Conservation (phyloP, 2,888 invertebrate species). For the Scaptomyza reducta region DNA sequence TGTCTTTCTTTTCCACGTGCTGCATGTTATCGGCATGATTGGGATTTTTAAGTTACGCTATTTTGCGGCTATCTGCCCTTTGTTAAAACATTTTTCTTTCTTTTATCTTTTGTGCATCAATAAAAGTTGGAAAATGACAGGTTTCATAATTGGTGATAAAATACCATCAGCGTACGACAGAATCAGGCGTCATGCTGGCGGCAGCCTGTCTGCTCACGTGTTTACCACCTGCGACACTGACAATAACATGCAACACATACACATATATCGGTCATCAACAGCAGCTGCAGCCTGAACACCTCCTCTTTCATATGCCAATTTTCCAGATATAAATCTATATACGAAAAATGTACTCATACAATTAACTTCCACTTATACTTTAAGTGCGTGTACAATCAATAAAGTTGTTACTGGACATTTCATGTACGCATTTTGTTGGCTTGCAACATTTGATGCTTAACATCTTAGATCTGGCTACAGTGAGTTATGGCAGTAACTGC, state of each 20-base stretch:
- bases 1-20: constrained; percentile 35
- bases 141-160: constrained; percentile 76
- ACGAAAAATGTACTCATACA: constrained; percentile 30
- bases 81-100: constrained; percentile 33
- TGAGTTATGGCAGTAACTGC: constrained; percentile 31
- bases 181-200: constrained; percentile 13
- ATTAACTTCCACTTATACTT: constrained; percentile 18
- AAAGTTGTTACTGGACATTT: constrained; percentile 59
- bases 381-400: constrained; percentile 47
- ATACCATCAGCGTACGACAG: constrained; percentile 62
- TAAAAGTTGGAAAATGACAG: constrained; percentile 71
- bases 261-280: not conserved
- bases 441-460: constrained; percentile 26
- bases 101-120: constrained; percentile 39
- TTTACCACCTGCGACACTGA: constrained; percentile 37
- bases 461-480: constrained; percentile 27
- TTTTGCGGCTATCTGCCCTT: constrained; percentile 40
- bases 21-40: constrained; percentile 63
- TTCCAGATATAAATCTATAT: not conserved
- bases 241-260: constrained; percentile 32
- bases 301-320: constrained; percentile 14
- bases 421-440: not conserved
- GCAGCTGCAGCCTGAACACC: constrained; percentile 41
- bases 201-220: constrained; percentile 48
- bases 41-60: constrained; percentile 64